Evolutionary conservation across 2,888 invertebrate genomes (phyloP), one percentile per base, ranked within the genome.

Genomic region (Calameuta filiformis): DNA sequence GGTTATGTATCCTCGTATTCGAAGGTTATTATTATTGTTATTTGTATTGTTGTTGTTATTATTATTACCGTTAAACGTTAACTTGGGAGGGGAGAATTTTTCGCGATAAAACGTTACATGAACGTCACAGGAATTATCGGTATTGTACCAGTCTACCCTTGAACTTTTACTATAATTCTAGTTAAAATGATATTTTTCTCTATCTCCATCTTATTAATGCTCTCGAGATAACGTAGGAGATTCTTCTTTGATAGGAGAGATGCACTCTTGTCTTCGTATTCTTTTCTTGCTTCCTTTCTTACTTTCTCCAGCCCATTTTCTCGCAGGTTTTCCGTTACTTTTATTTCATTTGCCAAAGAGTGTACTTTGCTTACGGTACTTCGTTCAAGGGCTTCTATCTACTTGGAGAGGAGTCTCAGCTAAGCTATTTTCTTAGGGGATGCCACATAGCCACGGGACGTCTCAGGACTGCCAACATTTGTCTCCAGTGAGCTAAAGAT

Each of bases 401-500:
- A 23, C 31, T 15, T 71, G 15, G 71, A 31, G 71, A 31, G 71
- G 71, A 71, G 15, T 31, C n/a, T 71, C 12, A 31, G n/a, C n/a
- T n/a, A 23, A 71, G 33, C 87, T 83, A 90, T 84, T 90, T 94
- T 85, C 96, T 92, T 73, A 97, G 92, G 68, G 95, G 94, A 91
- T 97, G 97, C 96, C 97, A 97, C 96, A 96, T 96, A 56, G 96
- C 95, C 12, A 96, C 95, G 0, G 96, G 96, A 89, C 96, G 96
- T 81, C 96, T 93, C 73, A 96, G 92, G 31, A 96, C 95, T 68
- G 95, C 94, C 89, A 97, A 93, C 96, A 97, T 97, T 92, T 96
- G 96, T 88, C 95, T 95, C 96, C 96, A 97, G 88, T 97, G 97
- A 35, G 95, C 94, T 76, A 96, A 89, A 1, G 96, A 94, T 87